A percentile compares a stretch with the other conserved stretches of the same genome.
These are phyloP conservation scores for Osmoderma eremita DNA, from an alignment of 2,888 invertebrate species.

Conservation along the genomic window DNA sequence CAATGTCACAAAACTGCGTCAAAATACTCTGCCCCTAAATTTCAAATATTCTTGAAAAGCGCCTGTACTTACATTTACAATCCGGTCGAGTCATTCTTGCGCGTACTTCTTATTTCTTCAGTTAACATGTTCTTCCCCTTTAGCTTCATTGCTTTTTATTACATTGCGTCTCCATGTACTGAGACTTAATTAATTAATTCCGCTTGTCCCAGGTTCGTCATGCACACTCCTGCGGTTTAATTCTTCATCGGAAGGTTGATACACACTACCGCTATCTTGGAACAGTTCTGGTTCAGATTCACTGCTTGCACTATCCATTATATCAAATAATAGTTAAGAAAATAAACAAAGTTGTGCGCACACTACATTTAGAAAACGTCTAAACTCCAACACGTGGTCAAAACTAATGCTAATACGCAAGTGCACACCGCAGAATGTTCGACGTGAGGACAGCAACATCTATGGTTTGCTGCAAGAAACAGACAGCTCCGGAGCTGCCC, in stretches of 20 bases:
- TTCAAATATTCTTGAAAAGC: conserved; percentile 35
- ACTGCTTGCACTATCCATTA: conserved; percentile 18
- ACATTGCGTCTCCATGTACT: conserved; percentile 31
- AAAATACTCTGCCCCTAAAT: conserved; percentile 19
- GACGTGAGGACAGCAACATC: conserved; percentile 13
- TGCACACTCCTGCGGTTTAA: conserved; percentile 1
- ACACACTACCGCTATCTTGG: conserved; percentile 26
- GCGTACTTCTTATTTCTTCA: conserved; percentile 26
- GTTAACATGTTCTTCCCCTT: conserved; percentile 27
- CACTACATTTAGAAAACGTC: background rate
- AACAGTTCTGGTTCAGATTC: conserved; percentile 29
- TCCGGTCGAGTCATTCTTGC: conserved; percentile 27
- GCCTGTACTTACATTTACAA: conserved; percentile 36
- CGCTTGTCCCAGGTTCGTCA: conserved; percentile 14
- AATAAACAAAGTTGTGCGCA: conserved; percentile 17
- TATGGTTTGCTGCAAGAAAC: conserved; percentile 29
- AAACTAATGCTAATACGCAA: too few species aligned
- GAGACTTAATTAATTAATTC: conserved; percentile 17
- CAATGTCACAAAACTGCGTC: conserved; percentile 12
- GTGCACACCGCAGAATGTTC: too few species aligned
- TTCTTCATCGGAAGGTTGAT: conserved; percentile 7
- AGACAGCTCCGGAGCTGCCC: conserved; percentile 12
- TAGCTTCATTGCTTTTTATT: conserved; percentile 9
- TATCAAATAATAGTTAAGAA: conserved; percentile 23
- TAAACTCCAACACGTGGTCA: background rate